phyloP scores from a whole-genome alignment of 2,797 vertebrate species.

The Pseudocheirus occidentalis region DNA sequence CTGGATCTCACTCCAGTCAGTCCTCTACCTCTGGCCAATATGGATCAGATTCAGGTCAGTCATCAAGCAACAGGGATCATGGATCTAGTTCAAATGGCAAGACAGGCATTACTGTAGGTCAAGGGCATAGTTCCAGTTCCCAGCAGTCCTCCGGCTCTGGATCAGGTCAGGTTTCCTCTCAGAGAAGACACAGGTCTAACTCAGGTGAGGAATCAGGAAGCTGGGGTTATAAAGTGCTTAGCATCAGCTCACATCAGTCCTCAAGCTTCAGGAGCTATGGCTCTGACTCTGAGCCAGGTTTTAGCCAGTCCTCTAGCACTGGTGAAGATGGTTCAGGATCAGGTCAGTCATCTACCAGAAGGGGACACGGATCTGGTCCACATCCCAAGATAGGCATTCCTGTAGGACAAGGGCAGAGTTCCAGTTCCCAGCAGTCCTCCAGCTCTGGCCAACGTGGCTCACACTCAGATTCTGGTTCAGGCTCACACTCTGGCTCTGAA shows the following conservation, averaged over 20 bases:
- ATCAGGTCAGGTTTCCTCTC: no score
- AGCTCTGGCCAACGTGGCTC: neutral
- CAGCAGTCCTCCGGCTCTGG: neutral
- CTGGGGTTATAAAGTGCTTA: no score
- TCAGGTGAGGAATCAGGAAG: no score
- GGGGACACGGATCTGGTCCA: neutral
- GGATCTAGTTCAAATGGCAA: neutral
- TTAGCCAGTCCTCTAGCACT: no score
- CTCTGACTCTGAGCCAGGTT: no score
- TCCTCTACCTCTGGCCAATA: neutral
- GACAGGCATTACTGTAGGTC: neutral
- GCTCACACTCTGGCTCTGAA: no score
- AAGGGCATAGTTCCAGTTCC: neutral
- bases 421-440: neutral
- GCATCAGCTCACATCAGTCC: neutral
- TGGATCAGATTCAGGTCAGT: neutral
- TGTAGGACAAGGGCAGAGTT: neutral
- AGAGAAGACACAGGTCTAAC: no score
- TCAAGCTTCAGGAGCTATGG: no score
- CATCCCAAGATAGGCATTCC: no score
- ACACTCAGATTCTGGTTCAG: neutral
- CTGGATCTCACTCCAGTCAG: neutral
- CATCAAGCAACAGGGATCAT: neutral
- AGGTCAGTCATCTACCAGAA: neutral
- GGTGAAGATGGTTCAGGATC: neutral